These are phyloP conservation scores for Trissolcus japonicus DNA, from an alignment of 2,888 invertebrate genomes.

Conservation along the genomic window DNA sequence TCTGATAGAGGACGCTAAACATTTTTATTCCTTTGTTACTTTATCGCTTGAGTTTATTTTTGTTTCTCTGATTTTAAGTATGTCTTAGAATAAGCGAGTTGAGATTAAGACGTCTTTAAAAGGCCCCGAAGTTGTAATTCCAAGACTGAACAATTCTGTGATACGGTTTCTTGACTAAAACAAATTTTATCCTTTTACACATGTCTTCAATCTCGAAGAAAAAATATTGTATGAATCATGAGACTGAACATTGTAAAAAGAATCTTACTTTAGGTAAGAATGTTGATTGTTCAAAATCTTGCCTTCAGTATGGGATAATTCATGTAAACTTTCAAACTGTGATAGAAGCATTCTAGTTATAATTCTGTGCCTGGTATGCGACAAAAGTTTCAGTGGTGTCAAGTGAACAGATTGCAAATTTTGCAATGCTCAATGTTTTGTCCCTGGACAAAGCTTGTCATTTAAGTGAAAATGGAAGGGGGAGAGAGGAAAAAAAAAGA, in stretches of 20 bases:
- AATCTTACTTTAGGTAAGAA: slow-evolving; percentile 2
- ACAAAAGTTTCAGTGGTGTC: slow-evolving; percentile 23
- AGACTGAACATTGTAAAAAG: slow-evolving; percentile 6
- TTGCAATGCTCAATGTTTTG: not conserved
- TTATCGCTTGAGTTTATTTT: slow-evolving; percentile 1
- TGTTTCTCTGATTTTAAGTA: slow-evolving; percentile 1
- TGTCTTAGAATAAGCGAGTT: not conserved
- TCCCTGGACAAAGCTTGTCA: slow-evolving; percentile 4
- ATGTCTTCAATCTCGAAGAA: too few relatives aligned
- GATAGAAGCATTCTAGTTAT: not conserved
- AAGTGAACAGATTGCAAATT: slow-evolving; percentile 20
- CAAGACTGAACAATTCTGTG: too few relatives aligned
- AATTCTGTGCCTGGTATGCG: slow-evolving; percentile 3
- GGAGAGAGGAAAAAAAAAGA: too few relatives aligned
- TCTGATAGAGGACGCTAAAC: slow-evolving; percentile 67
- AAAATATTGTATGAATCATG: not conserved
- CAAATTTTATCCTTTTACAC: too few relatives aligned
- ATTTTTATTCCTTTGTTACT: slow-evolving; percentile 1
- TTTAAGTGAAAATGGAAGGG: too few relatives aligned
- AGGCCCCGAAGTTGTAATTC: too few relatives aligned
- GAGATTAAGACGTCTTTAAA: not conserved
- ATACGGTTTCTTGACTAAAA: too few relatives aligned
- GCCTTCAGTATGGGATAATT: too few relatives aligned
- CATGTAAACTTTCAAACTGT: slow-evolving; percentile 5
- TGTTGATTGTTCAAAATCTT: not conserved